phyloP scores from a whole-genome alignment of 2,888 invertebrate species.

The Sisyra terminalis region DNA sequence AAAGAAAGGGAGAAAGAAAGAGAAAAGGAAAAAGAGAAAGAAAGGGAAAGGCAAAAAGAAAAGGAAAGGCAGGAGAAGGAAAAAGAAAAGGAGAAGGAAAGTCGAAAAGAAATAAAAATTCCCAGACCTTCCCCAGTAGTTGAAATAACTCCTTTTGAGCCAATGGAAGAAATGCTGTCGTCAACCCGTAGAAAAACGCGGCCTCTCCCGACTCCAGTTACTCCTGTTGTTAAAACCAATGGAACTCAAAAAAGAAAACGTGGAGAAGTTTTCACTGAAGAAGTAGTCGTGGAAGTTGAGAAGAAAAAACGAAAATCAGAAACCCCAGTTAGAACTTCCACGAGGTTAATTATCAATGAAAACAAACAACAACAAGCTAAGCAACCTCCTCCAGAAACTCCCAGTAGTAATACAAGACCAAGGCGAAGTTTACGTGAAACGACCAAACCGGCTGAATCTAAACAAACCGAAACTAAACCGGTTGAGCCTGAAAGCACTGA shows the following conservation, averaged over 20 bases:
- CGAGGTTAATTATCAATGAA: neutral
- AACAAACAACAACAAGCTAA: neutral
- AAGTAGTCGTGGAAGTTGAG: slow-evolving; percentile 17
- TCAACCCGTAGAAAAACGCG: slow-evolving; percentile 44
- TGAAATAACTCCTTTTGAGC: neutral
- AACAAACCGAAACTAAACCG: slow-evolving; percentile 9
- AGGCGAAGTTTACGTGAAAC: slow-evolving; percentile 8
- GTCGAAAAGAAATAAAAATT: neutral
- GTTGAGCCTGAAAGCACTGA: slow-evolving; percentile 4
- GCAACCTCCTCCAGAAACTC: slow-evolving; percentile 5
- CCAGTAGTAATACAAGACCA: neutral
- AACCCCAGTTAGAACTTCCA: neutral
- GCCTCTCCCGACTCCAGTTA: slow-evolving; percentile 46
- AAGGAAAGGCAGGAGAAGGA: slow-evolving; percentile 17
- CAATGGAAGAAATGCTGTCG: slow-evolving; percentile 35
- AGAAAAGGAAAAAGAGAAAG: slow-evolving; percentile 15
- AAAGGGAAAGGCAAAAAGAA: neutral
- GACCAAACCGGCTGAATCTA: slow-evolving; percentile 11
- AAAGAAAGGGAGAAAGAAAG: slow-evolving; percentile 18
- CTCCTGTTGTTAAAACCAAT: slow-evolving; percentile 29
- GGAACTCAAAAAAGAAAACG: slow-evolving; percentile 20
- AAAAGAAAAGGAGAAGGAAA: slow-evolving; percentile 15
- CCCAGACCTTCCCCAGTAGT: slow-evolving; percentile 1
- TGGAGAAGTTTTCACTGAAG: slow-evolving; percentile 13
- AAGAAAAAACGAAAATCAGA: slow-evolving; percentile 18